Evolutionary conservation across 1,140 invertebrate genomes (phyloP).

Genomic region (Papilio xuthus): DNA sequence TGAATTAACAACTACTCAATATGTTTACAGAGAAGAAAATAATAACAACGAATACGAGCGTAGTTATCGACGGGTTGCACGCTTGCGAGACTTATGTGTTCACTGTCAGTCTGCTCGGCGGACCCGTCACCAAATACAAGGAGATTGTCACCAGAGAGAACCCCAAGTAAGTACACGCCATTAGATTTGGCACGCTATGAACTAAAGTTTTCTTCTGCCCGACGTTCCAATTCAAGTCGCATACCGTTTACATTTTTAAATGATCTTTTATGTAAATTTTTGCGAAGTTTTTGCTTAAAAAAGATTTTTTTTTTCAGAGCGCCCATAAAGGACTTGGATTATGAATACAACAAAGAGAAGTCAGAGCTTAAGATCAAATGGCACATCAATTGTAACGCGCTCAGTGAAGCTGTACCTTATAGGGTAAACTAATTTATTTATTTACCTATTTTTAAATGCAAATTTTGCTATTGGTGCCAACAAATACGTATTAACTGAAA

Average conservation of each 20-base stretch:
- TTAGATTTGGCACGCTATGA: no score
- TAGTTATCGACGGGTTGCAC: slow-evolving; percentile 84
- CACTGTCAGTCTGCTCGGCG: slow-evolving; percentile 86
- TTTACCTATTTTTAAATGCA: no score
- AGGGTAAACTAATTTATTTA: slow-evolving; percentile 79
- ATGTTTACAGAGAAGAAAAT: slow-evolving; percentile 79
- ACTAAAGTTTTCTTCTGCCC: no score
- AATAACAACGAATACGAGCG: slow-evolving; percentile 82
- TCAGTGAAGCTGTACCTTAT: slow-evolving; percentile 82
- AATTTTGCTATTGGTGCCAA: no score
- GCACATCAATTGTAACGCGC: slow-evolving; percentile 81
- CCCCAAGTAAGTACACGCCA: slow-evolving; percentile 63
- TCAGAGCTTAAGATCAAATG: slow-evolving; percentile 81
- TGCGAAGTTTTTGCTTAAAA: not conserved
- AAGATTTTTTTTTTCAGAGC: slow-evolving; percentile 60
- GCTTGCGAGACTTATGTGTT: slow-evolving; percentile 89
- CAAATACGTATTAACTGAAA: no score
- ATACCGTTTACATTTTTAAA: no score
- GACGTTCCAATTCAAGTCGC: no score
- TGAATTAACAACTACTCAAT: no score
- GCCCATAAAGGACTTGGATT: slow-evolving; percentile 70
- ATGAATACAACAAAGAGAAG: slow-evolving; percentile 68
- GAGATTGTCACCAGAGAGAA: slow-evolving; percentile 85
- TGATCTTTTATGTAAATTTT: no score
- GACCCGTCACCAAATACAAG: slow-evolving; percentile 82